Evolutionary conservation across 2,797 vertebrate species (phyloP).

Genomic region (Anabacerthia variegaticeps): DNA sequence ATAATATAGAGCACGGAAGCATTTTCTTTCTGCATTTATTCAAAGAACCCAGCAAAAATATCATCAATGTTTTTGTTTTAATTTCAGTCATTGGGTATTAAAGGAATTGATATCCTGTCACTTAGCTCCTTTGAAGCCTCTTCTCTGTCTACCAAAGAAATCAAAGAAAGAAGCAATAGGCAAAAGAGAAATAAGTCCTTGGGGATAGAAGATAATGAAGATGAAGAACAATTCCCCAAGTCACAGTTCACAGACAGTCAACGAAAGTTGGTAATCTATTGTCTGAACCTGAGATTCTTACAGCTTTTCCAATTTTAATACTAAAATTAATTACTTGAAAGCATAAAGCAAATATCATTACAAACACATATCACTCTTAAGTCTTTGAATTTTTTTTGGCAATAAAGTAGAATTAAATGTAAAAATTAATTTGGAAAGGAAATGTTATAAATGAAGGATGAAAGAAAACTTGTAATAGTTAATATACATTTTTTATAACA

Average conservation of each 20-base stretch:
- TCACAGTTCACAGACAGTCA: conserved; percentile 38
- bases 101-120: conserved; percentile 72
- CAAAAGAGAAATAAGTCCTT: conserved; percentile 61
- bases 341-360: background rate
- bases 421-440: background rate
- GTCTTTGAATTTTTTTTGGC: background rate
- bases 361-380: background rate
- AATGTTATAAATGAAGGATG: background rate
- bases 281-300: background rate
- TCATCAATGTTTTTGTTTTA: background rate
- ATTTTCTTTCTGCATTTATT: background rate
- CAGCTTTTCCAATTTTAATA: background rate
- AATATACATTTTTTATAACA: background rate
- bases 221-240: conserved; percentile 5
- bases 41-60: background rate
- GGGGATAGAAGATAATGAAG: conserved; percentile 40
- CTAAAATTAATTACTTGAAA: background rate
- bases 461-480: background rate
- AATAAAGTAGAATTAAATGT: background rate
- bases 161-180: conserved; percentile 62
- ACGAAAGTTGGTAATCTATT: conserved; percentile 63
- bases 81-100: conserved; percentile 64
- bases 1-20: background rate
- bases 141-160: conserved; percentile 57
- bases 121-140: conserved; percentile 62